A percentile compares a stretch with the other conserved stretches of the same genome.
phyloP scores from a whole-genome alignment of 1,140 invertebrate genomes.

The Seison nebaliae region DNA sequence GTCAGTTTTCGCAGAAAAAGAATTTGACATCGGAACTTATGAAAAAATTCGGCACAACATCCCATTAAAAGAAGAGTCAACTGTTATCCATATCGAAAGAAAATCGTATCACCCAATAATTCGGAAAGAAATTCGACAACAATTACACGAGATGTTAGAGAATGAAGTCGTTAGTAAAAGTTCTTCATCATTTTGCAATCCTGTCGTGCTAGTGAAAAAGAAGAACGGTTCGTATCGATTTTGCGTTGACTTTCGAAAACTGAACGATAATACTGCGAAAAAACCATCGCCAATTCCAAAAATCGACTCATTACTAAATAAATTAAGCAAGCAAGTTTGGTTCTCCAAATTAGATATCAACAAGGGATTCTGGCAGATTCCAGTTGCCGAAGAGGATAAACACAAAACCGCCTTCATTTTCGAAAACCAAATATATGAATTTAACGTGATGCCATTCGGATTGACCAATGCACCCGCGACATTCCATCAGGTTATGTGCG shows the following conservation, averaged over 20 bases:
- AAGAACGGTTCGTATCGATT: no score
- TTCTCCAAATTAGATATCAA: not conserved
- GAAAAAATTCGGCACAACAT: no score
- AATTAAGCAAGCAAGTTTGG: not conserved
- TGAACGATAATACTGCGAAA: not conserved
- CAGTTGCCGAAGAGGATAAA: not conserved
- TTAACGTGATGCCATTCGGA: constrained; percentile 7
- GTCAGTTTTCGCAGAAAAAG: no score
- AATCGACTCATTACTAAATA: not conserved
- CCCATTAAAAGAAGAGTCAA: no score
- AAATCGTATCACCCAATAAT: no score
- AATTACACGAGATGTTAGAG: no score
- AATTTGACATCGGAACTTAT: no score
- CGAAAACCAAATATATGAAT: not conserved
- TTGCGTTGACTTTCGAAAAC: not conserved
- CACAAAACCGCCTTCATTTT: not conserved
- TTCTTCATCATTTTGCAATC: no score
- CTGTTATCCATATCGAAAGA: no score
- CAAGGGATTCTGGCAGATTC: not conserved
- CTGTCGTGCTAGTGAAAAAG: no score
- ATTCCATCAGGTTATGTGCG: not conserved
- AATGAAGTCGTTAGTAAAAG: no score
- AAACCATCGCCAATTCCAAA: not conserved
- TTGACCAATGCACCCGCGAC: constrained; percentile 1
- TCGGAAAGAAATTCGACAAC: no score